Base-by-base conservation (phyloP, 2,888 invertebrate species). In the Aphrophora alni region DNA sequence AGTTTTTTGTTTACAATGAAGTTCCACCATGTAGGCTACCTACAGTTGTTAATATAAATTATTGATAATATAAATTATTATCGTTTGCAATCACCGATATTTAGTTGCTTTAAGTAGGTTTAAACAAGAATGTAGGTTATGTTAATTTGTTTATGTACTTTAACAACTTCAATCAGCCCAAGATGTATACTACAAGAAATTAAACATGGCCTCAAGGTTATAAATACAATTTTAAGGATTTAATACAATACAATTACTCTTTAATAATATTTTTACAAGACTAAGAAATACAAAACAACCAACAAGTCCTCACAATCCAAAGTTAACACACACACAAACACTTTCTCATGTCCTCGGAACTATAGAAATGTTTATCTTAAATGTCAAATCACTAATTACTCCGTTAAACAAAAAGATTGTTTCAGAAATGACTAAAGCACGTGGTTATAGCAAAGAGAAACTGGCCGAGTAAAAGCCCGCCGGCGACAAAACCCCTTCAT, bases 401-500 rank as follows among this genome's bases (percentile, higher is more conserved):
- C 44, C 12, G 44, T 2, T 14, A 44, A 44, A 44, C 17, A 44
- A 44, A 44, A 44, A 44, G 44, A 44, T 44, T 44, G 33, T 33
- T 33, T 33, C 33, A 7, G 33, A 33, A 33, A 33, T 17, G 17
- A 44, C 7, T 44, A 12, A 14, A 44, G 12, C 73, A 73, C 78
- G 21, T 44, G 26, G 28, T 38, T 78, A 27, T 14, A 24, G 14
- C 71, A 51, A 33, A 73, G 78, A 28, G 38, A 68, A 73, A 68
- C 73, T 73, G 73, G 72, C 78, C 26, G 44, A 7, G 17, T 10
- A 10, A 44, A 78, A 24, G 69, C 44, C 44, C 59, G 78, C 78
- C 51, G 78, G 72, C 78, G n/a, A 68, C 78, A 59, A 73, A 44
- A 44, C 38, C 77, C 77, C 77, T 71, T 71, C 77, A 71, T 44